phyloP scores from a whole-genome alignment of 2,888 invertebrate genomes.

The Caenorhabditis zanzibari region DNA sequence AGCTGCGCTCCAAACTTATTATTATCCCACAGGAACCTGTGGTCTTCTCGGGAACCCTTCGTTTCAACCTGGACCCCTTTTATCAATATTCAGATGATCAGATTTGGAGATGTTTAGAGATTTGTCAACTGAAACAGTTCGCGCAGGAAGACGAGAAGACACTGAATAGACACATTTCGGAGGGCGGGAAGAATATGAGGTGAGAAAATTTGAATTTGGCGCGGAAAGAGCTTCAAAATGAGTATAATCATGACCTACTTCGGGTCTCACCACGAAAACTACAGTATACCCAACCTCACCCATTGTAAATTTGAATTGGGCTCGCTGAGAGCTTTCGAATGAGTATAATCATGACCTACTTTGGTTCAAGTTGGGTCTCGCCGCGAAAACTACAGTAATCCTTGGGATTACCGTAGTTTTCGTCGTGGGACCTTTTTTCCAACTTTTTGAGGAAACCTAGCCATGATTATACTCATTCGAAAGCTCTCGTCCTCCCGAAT shows the following conservation, averaged over 20 bases:
- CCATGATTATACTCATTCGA: too few relatives aligned
- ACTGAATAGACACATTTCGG: constrained; percentile 90
- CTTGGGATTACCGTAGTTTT: background rate
- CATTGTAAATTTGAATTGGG: background rate
- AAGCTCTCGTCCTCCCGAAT: too few relatives aligned
- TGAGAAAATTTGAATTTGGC: background rate
- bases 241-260: background rate
- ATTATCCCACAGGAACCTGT: constrained; percentile 88
- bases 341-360: too few relatives aligned
- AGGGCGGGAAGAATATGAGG: constrained; percentile 92
- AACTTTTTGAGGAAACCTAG: too few relatives aligned
- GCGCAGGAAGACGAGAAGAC: constrained; percentile 89
- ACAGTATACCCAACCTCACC: background rate
- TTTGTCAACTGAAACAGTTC: constrained; percentile 92
- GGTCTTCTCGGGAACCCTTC: constrained; percentile 88
- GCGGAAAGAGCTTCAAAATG: background rate
- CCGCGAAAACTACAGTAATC: too few relatives aligned
- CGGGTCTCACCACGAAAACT: background rate
- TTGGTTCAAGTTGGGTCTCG: too few relatives aligned
- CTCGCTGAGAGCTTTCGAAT: too few relatives aligned
- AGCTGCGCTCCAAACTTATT: constrained; percentile 90
- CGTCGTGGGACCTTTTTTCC: background rate
- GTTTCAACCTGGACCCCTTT: constrained; percentile 96
- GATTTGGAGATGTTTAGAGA: constrained; percentile 92
- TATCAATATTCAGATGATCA: constrained; percentile 89